Conservation (phyloP, 2,797 vertebrate genomes). For the Enteromius mattozi region DNA sequence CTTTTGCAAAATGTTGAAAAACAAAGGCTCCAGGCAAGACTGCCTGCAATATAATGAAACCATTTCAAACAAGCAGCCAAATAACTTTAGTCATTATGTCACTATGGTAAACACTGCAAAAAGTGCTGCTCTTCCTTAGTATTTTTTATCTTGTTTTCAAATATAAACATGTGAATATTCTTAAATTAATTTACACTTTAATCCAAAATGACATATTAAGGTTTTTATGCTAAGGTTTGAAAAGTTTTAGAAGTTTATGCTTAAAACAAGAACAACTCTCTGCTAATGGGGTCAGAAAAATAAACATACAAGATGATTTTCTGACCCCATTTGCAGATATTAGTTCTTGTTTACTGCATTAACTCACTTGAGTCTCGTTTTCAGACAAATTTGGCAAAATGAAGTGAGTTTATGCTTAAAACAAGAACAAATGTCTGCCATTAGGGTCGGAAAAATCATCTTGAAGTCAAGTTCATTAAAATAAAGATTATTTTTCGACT, state of each 20-base stretch:
- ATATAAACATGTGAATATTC: neutral
- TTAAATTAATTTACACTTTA: neutral
- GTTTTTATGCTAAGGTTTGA: too few species aligned
- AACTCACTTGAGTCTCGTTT: neutral
- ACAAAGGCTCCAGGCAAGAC: neutral
- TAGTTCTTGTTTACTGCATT: neutral
- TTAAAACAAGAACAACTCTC: neutral
- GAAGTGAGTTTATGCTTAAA: neutral
- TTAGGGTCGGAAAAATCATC: neutral
- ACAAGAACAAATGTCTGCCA: neutral
- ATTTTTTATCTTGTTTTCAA: neutral
- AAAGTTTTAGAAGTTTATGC: neutral
- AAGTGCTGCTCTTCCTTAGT: neutral
- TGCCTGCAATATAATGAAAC: neutral
- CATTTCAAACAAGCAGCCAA: neutral
- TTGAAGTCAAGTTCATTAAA: neutral
- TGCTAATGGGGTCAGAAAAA: neutral
- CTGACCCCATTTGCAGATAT: neutral
- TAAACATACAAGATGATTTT: neutral
- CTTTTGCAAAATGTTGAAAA: neutral
- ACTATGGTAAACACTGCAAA: neutral
- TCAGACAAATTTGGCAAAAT: neutral
- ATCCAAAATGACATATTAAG: constrained; percentile 1
- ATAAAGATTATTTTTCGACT: neutral
- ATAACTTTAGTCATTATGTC: neutral